A percentile compares a stretch with the other conserved stretches of the same genome.
Conservation (phyloP, 2,113 vertebrate genomes). For the Melospiza melodia region DNA sequence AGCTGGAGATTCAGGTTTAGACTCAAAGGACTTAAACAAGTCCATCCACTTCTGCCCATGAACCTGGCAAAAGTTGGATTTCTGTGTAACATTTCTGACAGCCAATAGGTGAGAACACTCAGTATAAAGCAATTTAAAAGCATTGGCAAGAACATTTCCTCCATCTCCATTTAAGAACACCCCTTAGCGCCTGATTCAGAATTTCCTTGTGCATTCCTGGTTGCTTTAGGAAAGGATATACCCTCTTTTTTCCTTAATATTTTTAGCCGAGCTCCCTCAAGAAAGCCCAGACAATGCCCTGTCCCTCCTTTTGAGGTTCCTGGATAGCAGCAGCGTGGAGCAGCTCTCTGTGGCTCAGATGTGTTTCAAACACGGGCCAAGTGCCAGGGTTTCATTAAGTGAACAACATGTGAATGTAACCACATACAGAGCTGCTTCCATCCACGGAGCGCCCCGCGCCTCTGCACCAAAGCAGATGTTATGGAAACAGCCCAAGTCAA, state of each 20-base stretch:
- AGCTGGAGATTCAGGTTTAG: background rate
- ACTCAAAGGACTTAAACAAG: background rate
- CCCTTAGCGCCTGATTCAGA: background rate
- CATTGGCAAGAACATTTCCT: background rate
- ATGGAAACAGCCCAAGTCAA: constrained; percentile 66
- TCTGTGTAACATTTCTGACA: background rate
- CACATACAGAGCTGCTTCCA: constrained; percentile 42
- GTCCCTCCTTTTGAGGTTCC: constrained; percentile 31
- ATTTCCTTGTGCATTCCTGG: background rate
- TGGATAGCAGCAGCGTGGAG: constrained; percentile 18
- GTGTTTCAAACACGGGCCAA: constrained; percentile 48
- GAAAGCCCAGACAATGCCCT: background rate
- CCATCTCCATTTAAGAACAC: background rate
- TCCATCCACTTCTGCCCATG: background rate
- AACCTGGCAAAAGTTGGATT: background rate
- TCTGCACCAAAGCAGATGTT: constrained; percentile 64
- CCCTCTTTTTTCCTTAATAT: background rate
- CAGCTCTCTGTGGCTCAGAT: constrained; percentile 57
- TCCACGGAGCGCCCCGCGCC: constrained; percentile 4
- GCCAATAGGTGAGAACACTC: background rate
- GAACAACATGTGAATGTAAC: constrained; percentile 67
- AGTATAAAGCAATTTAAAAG: background rate
- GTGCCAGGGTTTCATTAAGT: constrained; percentile 63
- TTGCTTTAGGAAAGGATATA: background rate
- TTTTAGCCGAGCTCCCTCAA: background rate